Evolutionary conservation across 2,113 vertebrate species (phyloP), one percentile per base, ranked within the genome.

Genomic region (Chitala chitala): DNA sequence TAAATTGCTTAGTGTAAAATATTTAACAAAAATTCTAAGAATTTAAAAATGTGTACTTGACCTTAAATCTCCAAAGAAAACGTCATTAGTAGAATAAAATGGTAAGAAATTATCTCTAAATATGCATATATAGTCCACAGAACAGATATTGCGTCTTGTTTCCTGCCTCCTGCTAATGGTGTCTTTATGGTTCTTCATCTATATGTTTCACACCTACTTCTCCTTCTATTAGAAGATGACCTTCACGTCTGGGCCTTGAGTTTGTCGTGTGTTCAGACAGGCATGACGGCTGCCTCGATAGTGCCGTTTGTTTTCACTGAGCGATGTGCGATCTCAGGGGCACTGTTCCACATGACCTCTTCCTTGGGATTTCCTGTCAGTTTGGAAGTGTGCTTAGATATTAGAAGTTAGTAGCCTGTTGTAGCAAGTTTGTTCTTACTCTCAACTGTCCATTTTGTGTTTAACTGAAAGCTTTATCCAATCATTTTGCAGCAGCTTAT

Each of bases 211-310:
- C 51, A 56, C 69, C 12, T 53, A 38, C 51, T 10, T 40, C 55
- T 71, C 33, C 10, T 6, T 24, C n/a, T 42, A n/a, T 54, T 24
- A 50, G 33, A 6, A 42, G 33, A 29, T 38, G 69, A 55, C 69
- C 51, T 29, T 54, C 9, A 55, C n/a, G 9, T 54, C 33, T 40
- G n/a, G 29, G n/a, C 33, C 51, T 38, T 33, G 36, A 33, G 22
- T 54, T 53, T 17, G 69, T 40, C 69, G 20, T 24, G 50, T 40
- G 51, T 71, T 54, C 51, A 71, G 51, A 71, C 50, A 40, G 40
- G 20, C 36, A n/a, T 42, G 69, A 71, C 69, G 42, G n/a, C 5
- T 24, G 10, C 51, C 33, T 12, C 26, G 69, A 71, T 71, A 56
- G 20, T n/a, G 26, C 13, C 46, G 12, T 26, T 69, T 31, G 29